Evolutionary conservation across 2,888 invertebrate species (phyloP), one percentile per base, ranked within the genome.

Genomic region (Lithophane ornitopus): DNA sequence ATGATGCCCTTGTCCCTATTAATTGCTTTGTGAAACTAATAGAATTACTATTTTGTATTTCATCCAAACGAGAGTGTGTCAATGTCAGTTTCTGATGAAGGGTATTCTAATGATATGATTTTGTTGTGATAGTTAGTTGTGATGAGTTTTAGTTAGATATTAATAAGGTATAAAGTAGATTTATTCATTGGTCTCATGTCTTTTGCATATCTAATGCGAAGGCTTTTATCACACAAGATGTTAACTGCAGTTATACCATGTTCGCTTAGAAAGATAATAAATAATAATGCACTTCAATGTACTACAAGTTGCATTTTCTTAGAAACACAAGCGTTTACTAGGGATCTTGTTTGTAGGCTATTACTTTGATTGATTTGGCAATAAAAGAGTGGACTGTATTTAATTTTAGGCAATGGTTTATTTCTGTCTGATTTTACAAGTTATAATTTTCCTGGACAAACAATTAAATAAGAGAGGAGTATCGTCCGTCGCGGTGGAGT

Each of bases 41-140:
- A 41, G n/a, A 65, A 46, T 76, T 39, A 81, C 19, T 56, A 71
- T 52, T 46, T 75, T 9, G 63, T 69, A 70, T 71, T 28, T 28
- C 46, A 44, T 28, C 54, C 0, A 22, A 66, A 44, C 58, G 54
- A 58, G 68, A 85, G 65, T 73, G 41, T 84, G 84, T 83, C 84
- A 86, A 75, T 84, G 86, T 16, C 84, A 73, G 85, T 78, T 59
- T 75, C 28, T 12, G 58, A 70, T 61, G 72, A 72, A 72, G 84
- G 67, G 46, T 71, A 59, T 78, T 70, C 26, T 28, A 22, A 52
- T 78, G 81, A 74, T n/a, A 62, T 61, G 9, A 26, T 41, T 58
- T 22, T 62, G 22, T 41, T 58, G 26, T 67, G 34, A 67, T 16
- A 22, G 41, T 0, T n/a, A 58, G n/a, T 28, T 19, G 14, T 22